phyloP scores from a whole-genome alignment of 2,113 vertebrate genomes.

The Ammodytes marinus region DNA sequence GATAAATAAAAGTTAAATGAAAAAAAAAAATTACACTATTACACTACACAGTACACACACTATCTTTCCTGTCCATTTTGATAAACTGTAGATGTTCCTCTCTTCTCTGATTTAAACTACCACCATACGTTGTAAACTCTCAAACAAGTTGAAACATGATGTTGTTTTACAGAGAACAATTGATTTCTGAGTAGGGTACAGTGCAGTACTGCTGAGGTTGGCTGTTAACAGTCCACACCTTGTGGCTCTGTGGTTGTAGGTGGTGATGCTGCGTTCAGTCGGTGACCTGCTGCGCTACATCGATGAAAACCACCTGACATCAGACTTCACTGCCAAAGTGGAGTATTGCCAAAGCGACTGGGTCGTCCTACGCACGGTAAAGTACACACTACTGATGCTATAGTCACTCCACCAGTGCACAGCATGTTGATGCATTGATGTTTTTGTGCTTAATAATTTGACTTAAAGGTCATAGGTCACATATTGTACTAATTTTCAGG shows the following conservation, averaged over 20 bases:
- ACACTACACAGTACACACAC: background rate
- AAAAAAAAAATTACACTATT: no score
- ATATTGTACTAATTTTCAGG: no score
- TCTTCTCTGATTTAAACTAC: background rate
- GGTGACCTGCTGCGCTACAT: constrained; percentile 95
- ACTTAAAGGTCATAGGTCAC: no score
- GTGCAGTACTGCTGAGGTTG: background rate
- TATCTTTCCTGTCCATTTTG: background rate
- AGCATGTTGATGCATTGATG: background rate
- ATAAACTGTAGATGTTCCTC: background rate
- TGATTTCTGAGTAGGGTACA: background rate
- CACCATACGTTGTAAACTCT: background rate
- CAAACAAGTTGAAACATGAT: background rate
- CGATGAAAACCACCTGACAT: constrained; percentile 93
- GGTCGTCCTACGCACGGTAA: constrained; percentile 94
- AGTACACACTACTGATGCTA: constrained; percentile 29
- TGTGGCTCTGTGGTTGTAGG: constrained; percentile 77
- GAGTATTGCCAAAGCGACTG: constrained; percentile 95
- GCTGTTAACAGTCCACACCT: background rate
- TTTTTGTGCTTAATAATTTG: no score
- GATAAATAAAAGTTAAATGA: no score
- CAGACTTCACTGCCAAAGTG: constrained; percentile 93
- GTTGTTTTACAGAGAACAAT: background rate
- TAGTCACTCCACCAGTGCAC: background rate
- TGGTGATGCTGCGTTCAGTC: constrained; percentile 97